Evolutionary conservation across 1,140 invertebrate species (phyloP).

Genomic region (Pseudoatta argentina): DNA sequence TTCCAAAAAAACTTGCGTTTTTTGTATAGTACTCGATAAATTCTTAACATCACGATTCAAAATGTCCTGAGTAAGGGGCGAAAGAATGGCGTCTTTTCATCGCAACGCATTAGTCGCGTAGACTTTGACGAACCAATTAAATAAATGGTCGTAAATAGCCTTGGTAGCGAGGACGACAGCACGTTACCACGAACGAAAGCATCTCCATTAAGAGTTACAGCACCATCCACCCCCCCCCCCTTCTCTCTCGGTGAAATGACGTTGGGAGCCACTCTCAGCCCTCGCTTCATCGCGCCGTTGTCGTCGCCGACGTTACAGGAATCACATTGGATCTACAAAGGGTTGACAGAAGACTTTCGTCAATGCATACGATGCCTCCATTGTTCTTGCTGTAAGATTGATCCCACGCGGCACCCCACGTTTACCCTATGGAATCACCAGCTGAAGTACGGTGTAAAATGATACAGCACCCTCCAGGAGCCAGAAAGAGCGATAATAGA

Average conservation of each 20-base stretch:
- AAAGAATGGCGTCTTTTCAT: slow-evolving; percentile 67
- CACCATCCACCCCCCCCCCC: not conserved
- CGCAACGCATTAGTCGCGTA: slow-evolving; percentile 61
- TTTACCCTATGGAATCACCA: slow-evolving; percentile 26
- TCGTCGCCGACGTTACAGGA: slow-evolving; percentile 71
- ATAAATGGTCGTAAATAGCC: slow-evolving; percentile 77
- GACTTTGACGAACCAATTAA: slow-evolving; percentile 79
- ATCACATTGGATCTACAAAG: slow-evolving; percentile 79
- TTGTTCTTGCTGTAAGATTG: slow-evolving; percentile 74
- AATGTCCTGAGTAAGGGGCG: not conserved
- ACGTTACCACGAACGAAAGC: slow-evolving; percentile 54
- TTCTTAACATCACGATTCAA: not conserved
- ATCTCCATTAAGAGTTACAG: slow-evolving; percentile 73
- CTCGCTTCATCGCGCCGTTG: slow-evolving; percentile 61
- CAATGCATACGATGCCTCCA: slow-evolving; percentile 67
- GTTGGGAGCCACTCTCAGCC: slow-evolving; percentile 71
- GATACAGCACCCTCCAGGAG: slow-evolving; percentile 37
- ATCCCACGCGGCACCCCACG: slow-evolving; percentile 48
- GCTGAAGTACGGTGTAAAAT: slow-evolving; percentile 47
- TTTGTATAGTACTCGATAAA: not conserved
- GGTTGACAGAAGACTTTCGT: slow-evolving; percentile 79
- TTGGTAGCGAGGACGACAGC: slow-evolving; percentile 22
- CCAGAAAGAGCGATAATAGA: slow-evolving; percentile 51
- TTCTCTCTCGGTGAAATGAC: slow-evolving; percentile 39
- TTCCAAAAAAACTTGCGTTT: not conserved